Conservation (phyloP, 2,888 invertebrate genomes). For the Meganola albula region DNA sequence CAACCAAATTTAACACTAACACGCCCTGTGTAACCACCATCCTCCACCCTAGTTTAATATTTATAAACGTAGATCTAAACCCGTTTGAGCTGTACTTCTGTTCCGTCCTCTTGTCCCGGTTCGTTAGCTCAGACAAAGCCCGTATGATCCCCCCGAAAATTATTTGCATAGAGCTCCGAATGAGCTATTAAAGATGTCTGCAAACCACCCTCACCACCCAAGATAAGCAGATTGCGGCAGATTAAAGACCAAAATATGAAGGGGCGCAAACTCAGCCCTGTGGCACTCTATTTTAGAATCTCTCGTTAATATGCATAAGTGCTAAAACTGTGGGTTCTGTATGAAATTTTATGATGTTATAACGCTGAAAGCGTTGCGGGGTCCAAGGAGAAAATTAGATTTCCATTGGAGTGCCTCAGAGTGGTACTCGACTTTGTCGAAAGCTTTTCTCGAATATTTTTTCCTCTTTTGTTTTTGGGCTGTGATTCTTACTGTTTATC, state of each 20-base stretch:
- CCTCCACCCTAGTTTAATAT: slow-evolving; percentile 56
- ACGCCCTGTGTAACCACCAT: slow-evolving; percentile 42
- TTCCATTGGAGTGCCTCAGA: slow-evolving; percentile 61
- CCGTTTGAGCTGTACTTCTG: slow-evolving; percentile 68
- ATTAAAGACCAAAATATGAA: slow-evolving; percentile 75
- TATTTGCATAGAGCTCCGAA: slow-evolving; percentile 77
- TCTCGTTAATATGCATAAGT: slow-evolving; percentile 59
- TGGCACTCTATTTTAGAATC: slow-evolving; percentile 54
- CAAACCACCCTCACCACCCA: slow-evolving; percentile 49
- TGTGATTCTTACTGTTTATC: slow-evolving; percentile 65
- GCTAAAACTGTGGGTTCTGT: slow-evolving; percentile 54
- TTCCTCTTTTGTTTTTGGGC: slow-evolving; percentile 46
- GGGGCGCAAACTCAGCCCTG: slow-evolving; percentile 50
- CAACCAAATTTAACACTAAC: slow-evolving; percentile 40
- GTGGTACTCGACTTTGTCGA: slow-evolving; percentile 67
- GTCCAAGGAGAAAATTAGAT: slow-evolving; percentile 74
- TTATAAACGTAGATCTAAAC: slow-evolving; percentile 62
- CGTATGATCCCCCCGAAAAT: slow-evolving; percentile 72
- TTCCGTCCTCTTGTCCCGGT: slow-evolving; percentile 69
- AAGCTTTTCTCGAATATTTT: slow-evolving; percentile 55
- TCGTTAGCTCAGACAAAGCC: slow-evolving; percentile 77
- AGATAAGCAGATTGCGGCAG: slow-evolving; percentile 76
- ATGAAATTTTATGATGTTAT: slow-evolving; percentile 64
- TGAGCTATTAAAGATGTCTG: slow-evolving; percentile 77
- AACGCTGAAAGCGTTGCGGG: slow-evolving; percentile 45